Percentiles rank a stretch among this genome's conserved stretches.
phyloP scores from a whole-genome alignment of 2,113 vertebrate species.

The Notothenia coriiceps region DNA sequence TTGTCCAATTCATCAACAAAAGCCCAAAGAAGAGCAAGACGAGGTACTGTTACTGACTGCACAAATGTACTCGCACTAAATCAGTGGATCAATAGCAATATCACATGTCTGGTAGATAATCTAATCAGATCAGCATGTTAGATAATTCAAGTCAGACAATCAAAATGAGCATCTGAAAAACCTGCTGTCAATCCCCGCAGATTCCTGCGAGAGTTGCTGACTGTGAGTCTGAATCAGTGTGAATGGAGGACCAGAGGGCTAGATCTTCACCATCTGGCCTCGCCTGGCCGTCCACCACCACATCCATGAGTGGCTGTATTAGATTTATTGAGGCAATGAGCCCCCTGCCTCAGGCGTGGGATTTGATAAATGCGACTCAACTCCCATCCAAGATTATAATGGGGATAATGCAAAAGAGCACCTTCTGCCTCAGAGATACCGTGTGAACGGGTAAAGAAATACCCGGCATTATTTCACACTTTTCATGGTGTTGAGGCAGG shows the following conservation, averaged over 20 bases:
- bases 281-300: constrained; percentile 64
- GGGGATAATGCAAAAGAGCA: constrained; percentile 79
- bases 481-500: constrained; percentile 10
- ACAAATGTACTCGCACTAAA: constrained; percentile 13
- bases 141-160: constrained; percentile 42
- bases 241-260: constrained; percentile 65
- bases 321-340: constrained; percentile 83
- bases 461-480: constrained; percentile 15
- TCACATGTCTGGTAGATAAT: constrained; percentile 35
- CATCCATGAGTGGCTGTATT: constrained; percentile 70
- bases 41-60: not conserved
- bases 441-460: constrained; percentile 37
- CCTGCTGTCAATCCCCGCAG: constrained; percentile 48
- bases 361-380: constrained; percentile 81
- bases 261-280: constrained; percentile 81
- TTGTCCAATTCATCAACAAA: constrained; percentile 25
- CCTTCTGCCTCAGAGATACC: constrained; percentile 67
- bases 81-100: constrained; percentile 45
- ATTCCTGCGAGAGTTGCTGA: constrained; percentile 37
- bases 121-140: constrained; percentile 24
- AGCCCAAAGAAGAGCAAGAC: not conserved
- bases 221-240: constrained; percentile 57
- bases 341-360: constrained; percentile 75
- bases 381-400: constrained; percentile 80
- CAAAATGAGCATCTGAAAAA: constrained; percentile 52